Evolutionary conservation across 1,140 invertebrate genomes (phyloP).

Genomic region (Drosophila nasuta): DNA sequence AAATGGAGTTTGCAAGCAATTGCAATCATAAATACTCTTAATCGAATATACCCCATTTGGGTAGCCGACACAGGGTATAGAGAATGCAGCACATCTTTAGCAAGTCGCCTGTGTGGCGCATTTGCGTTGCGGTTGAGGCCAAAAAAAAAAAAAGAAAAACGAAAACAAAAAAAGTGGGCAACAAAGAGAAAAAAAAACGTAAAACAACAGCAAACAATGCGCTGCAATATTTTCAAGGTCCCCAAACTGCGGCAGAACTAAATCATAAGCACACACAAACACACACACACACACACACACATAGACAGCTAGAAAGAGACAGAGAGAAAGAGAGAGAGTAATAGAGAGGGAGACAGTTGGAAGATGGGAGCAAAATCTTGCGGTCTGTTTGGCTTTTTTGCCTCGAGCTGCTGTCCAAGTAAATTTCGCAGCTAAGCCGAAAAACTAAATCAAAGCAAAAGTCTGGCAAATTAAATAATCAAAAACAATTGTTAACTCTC

Average conservation of each 20-base stretch:
- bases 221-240: constrained; percentile 77
- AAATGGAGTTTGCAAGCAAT: neutral
- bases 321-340: constrained; percentile 25
- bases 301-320: neutral
- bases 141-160: constrained; percentile 21
- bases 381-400: constrained; percentile 60
- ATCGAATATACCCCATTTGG: neutral
- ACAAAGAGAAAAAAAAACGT: neutral
- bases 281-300: constrained; percentile 2
- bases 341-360: neutral
- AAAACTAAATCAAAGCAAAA: constrained; percentile 81
- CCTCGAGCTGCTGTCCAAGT: constrained; percentile 35
- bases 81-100: constrained; percentile 35
- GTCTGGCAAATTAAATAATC: constrained; percentile 78
- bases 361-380: constrained; percentile 52
- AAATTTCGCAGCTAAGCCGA: constrained; percentile 47
- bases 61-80: constrained; percentile 6
- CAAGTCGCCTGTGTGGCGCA: constrained; percentile 49
- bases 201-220: constrained; percentile 57
- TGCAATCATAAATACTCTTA: neutral
- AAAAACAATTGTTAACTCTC: constrained; percentile 68
- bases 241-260: constrained; percentile 69
- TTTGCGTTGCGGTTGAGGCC: constrained; percentile 46
- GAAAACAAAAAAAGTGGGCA: constrained; percentile 2
- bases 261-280: constrained; percentile 62